Base-by-base conservation (phyloP, 2,797 vertebrate genomes). In the Phataginus tetradactyla region DNA sequence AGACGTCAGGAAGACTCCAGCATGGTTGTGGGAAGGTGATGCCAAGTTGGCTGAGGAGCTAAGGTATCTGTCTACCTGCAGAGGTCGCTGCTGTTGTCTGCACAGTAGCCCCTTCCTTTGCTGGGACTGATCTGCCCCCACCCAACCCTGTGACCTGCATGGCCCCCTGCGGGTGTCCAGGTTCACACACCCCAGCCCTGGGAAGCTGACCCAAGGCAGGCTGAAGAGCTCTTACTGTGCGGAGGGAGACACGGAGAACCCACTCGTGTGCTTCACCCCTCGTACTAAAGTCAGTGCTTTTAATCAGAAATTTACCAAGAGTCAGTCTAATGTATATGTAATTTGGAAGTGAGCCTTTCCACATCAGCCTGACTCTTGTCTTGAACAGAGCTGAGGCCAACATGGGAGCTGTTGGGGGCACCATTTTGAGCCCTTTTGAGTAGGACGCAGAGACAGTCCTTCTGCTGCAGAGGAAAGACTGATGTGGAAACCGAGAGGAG, bases 381-480 rank as follows among this genome's bases (percentile, higher is more conserved):
- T 75, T 49, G n/a, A 55, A 9, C 5, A 27, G 42, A 20, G 15
- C 32, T 27, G 1, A 66, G 51, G 23, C 9, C 34, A 23, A 68
- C 14, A 0, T 5, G 29, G 75, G 37, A 7, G 37, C 15, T 13
- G 18, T 2, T 7, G 55, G n/a, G 59, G 49, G 57, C 0, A 0
- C 63, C 57, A 59, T 37, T 7, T 53, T 14, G 57, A 78, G 59
- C 9, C 18, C 10, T 8, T 29, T 14, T 37, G 23, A 25, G 14
- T 12, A 1, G 34, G 49, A 11, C 0, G 1, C 7, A 10, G 68
- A n/a, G 9, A 11, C 3, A 17, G 13, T 10, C 57, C 59, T 59
- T 78, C n/a, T 17, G 55, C 14, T 2, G 3, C 39, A 10, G 21
- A 34, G 45, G 25, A 29, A 37, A 25, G 17, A 13, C n/a, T 53